Percentiles rank a stretch among this genome's conserved stretches.
These are phyloP conservation scores for Spicauda simplicius DNA, from an alignment of 2,888 invertebrate genomes.

Conservation along the genomic window DNA sequence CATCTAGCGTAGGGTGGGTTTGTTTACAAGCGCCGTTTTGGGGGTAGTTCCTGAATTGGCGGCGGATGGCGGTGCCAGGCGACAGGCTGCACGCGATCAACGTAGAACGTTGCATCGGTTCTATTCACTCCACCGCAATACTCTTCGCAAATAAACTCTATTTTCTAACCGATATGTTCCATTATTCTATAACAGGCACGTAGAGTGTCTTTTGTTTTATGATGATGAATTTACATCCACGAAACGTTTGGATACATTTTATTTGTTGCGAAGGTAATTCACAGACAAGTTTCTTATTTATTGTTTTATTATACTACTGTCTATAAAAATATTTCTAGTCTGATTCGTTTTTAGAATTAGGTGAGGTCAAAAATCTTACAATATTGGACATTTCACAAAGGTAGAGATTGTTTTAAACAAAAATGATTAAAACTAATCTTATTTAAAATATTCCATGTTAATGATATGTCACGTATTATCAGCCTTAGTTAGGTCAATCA, in stretches of 20 bases:
- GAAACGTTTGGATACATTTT: conserved; percentile 9
- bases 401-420: background rate
- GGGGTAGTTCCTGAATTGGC: conserved; percentile 70
- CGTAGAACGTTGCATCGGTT: conserved; percentile 64
- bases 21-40: conserved; percentile 71
- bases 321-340: background rate
- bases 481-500: no score
- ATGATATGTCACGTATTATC: no score
- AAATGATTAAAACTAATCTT: no score
- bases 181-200: conserved; percentile 52
- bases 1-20: conserved; percentile 50
- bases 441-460: no score
- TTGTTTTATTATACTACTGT: background rate
- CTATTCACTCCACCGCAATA: conserved; percentile 50
- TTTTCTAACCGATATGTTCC: conserved; percentile 54
- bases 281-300: conserved; percentile 10
- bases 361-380: background rate
- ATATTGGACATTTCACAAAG: background rate
- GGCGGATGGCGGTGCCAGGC: conserved; percentile 84
- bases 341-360: background rate
- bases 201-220: conserved; percentile 25
- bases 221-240: conserved; percentile 32
- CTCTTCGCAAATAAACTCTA: conserved; percentile 60
- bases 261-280: conserved; percentile 28
- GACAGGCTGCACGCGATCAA: conserved; percentile 74